phyloP scores from a whole-genome alignment of 1,140 invertebrate species.

The Chrysomallon squamiferum region DNA sequence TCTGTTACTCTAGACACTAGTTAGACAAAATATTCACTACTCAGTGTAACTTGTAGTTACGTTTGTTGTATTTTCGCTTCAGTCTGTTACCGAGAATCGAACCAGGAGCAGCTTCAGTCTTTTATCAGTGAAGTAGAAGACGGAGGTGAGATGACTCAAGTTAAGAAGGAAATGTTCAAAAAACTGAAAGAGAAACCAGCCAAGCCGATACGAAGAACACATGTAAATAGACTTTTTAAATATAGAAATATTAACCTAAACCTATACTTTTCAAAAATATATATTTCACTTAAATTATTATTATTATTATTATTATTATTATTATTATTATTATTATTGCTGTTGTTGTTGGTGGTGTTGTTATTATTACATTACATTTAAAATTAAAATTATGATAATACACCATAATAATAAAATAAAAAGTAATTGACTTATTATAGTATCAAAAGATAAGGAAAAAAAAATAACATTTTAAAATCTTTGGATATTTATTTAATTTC shows the following conservation, averaged over 20 bases:
- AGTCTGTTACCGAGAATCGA: constrained; percentile 53
- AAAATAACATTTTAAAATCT: no score
- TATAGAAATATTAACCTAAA: no score
- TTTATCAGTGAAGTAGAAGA: constrained; percentile 46
- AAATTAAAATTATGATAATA: not conserved
- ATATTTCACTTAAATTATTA: not conserved
- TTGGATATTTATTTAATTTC: no score
- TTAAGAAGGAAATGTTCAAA: constrained; percentile 39
- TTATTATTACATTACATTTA: not conserved
- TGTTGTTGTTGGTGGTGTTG: not conserved
- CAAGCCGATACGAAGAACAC: constrained; percentile 3
- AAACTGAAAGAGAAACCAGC: constrained; percentile 24
- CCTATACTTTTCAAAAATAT: not conserved
- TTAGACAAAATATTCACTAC: no score
- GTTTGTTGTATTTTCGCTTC: no score
- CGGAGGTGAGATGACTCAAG: constrained; percentile 44
- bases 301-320: not conserved
- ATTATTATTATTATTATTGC: not conserved
- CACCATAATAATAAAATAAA: no score
- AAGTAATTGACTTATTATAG: no score
- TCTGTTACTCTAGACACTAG: no score
- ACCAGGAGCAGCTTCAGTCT: constrained; percentile 38
- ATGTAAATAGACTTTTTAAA: no score
- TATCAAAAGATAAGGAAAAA: no score
- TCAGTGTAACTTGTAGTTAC: no score